phyloP scores from a whole-genome alignment of 2,888 invertebrate species.

The Spodoptera picta region DNA sequence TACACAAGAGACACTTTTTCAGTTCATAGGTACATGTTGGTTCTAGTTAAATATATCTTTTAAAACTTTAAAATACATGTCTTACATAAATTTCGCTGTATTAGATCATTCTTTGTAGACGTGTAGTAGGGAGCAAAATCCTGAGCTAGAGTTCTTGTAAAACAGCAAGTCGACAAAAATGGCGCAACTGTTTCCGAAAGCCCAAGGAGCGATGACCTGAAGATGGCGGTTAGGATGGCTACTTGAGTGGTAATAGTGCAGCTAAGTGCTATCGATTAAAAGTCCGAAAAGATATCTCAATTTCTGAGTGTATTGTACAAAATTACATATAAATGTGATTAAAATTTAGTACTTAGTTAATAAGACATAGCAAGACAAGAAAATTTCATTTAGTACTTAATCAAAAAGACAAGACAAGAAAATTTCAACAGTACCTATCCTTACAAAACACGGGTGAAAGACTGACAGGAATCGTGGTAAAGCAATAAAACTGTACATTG shows the following conservation, averaged over 20 bases:
- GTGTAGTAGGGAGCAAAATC: conserved; percentile 37
- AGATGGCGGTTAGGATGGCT: not conserved
- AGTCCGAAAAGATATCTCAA: too few relatives aligned
- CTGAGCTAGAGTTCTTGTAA: conserved; percentile 26
- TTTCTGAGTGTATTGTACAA: too few relatives aligned
- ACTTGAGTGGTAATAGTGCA: not conserved
- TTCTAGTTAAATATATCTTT: not conserved
- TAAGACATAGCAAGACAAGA: not conserved
- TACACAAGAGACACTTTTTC: conserved; percentile 11
- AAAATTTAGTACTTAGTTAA: not conserved
- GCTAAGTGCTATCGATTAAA: not conserved
- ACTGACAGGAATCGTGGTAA: conserved; percentile 26
- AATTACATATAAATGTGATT: too few relatives aligned
- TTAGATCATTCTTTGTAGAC: conserved; percentile 8
- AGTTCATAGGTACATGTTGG: conserved; percentile 4
- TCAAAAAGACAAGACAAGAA: not conserved
- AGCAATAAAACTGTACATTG: conserved; percentile 45
- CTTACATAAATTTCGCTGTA: too few relatives aligned
- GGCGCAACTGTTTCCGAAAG: conserved; percentile 4
- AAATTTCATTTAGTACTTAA: not conserved
- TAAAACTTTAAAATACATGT: too few relatives aligned
- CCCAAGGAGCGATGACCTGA: conserved; percentile 11
- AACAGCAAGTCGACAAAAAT: conserved; percentile 37
- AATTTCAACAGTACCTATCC: not conserved
- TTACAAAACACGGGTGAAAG: conserved; percentile 14